Conservation (phyloP, 2,113 vertebrate species). For the Vidua macroura region DNA sequence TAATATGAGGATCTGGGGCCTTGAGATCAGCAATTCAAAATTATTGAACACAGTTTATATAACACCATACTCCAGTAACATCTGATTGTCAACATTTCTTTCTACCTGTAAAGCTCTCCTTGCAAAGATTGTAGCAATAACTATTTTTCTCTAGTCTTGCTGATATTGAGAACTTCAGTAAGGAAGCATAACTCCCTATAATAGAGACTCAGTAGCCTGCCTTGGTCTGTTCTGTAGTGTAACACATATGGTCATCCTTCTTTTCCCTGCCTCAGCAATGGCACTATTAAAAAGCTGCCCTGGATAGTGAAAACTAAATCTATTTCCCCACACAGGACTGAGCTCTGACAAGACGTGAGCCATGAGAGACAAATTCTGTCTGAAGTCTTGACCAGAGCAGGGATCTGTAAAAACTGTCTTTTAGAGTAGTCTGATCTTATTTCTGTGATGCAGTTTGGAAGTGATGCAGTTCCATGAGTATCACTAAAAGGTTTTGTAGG, state of each 20-base stretch:
- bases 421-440: fast-evolving
- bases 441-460: background rate
- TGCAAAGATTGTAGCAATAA: background rate
- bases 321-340: background rate
- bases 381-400: background rate
- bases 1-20: background rate
- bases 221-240: background rate
- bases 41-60: background rate
- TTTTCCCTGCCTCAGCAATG: background rate
- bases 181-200: fast-evolving
- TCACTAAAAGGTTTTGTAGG: background rate
- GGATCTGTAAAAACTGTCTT: background rate
- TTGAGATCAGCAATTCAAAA: background rate
- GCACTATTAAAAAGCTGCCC: background rate
- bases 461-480: background rate
- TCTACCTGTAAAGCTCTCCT: background rate
- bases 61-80: background rate
- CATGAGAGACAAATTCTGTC: background rate
- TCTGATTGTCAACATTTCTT: background rate
- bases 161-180: background rate
- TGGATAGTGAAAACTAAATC: background rate
- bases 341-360: background rate
- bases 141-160: background rate
- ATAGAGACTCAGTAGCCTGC: background rate
- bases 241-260: background rate